phyloP scores from a whole-genome alignment of 1,140 invertebrate genomes.

The Apis dorsata region DNA sequence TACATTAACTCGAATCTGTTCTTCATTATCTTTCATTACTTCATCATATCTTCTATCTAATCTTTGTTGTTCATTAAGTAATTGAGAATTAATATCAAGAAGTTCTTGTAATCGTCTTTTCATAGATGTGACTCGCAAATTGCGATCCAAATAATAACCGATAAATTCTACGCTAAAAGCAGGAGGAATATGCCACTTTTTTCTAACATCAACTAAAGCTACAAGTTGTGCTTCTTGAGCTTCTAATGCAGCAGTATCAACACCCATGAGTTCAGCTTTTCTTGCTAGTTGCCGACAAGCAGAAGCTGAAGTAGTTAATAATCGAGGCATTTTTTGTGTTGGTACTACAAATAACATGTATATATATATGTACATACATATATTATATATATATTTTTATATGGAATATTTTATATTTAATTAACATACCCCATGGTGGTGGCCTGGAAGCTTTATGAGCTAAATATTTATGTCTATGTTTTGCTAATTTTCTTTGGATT shows the following conservation, averaged over 20 bases:
- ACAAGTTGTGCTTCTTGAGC: slow-evolving; percentile 90
- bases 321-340: slow-evolving; percentile 95
- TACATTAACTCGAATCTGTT: slow-evolving; percentile 76
- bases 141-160: slow-evolving; percentile 94
- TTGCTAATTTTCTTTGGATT: slow-evolving; percentile 88
- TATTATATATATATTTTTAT: slow-evolving; percentile 1
- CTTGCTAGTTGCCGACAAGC: slow-evolving; percentile 90
- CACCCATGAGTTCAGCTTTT: slow-evolving; percentile 95
- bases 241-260: slow-evolving; percentile 88
- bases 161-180: slow-evolving; percentile 96
- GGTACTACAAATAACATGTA: slow-evolving; percentile 83
- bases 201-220: slow-evolving; percentile 90
- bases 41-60: slow-evolving; percentile 89
- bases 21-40: slow-evolving; percentile 81
- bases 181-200: slow-evolving; percentile 96
- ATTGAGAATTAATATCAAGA: slow-evolving; percentile 86
- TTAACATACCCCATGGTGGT: slow-evolving; percentile 89
- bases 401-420: slow-evolving; percentile 15
- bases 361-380: too few species aligned
- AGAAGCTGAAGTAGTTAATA: slow-evolving; percentile 93
- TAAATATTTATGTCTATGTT: slow-evolving; percentile 88
- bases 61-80: slow-evolving; percentile 86
- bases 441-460: slow-evolving; percentile 87
- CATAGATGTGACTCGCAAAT: slow-evolving; percentile 88
- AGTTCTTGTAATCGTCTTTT: slow-evolving; percentile 88